Conservation (phyloP, 2,113 vertebrate genomes). For the Recurvirostra avosetta region DNA sequence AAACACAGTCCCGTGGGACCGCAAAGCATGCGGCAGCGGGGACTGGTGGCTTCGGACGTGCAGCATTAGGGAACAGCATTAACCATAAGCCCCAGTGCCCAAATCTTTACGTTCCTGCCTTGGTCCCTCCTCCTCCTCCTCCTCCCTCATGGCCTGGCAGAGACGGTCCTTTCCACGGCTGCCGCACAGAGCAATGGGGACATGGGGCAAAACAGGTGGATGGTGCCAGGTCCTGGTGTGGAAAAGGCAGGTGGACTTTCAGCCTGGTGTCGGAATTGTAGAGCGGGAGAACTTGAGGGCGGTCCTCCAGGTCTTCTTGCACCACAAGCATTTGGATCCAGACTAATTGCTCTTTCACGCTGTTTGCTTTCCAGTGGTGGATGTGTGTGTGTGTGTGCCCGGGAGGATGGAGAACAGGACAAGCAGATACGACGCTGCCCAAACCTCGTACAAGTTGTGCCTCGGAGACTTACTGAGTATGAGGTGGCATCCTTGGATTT, state of each 20-base stretch:
- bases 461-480: neutral
- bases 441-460: neutral
- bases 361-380: neutral
- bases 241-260: neutral
- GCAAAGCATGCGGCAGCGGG: fast-evolving
- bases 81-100: neutral
- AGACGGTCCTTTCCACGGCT: fast-evolving
- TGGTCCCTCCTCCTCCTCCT: neutral
- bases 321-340: neutral
- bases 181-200: neutral
- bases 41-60: fast-evolving
- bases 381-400: no score
- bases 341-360: neutral
- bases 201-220: neutral
- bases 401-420: neutral
- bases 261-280: no score
- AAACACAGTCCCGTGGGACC: fast-evolving
- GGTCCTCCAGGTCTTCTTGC: neutral
- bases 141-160: neutral
- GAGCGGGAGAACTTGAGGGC: neutral
- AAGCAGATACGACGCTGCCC: neutral
- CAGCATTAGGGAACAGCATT: fast-evolving
- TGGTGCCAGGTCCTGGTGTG: neutral
- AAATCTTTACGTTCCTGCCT: neutral
- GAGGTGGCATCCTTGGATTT: neutral